Base-by-base conservation (phyloP, 2,797 vertebrate genomes). In the Galago senegalensis region DNA sequence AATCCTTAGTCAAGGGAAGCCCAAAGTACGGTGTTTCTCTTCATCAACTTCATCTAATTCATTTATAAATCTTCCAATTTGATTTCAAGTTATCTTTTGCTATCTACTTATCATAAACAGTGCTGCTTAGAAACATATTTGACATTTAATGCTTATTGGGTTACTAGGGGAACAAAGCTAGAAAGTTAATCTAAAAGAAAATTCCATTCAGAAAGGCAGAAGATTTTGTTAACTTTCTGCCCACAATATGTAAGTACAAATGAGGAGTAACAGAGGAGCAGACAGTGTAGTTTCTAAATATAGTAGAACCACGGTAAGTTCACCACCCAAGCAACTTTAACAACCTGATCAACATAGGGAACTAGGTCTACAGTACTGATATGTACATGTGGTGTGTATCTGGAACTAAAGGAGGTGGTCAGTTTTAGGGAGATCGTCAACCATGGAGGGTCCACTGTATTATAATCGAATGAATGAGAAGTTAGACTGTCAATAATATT, bases 141-240 rank as follows among this genome's bases (percentile, higher is more conserved):
- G 87, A 70, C 34, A 53, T 27, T 69, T 17, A 40, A 53, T 31
- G 25, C 13, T 85, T 60, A 46, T 49, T 29, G 37, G 17, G 7
- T 87, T 85, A 76, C 20, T 56, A 67, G 83, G 23, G n/a, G 10
- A 91, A 65, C 29, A 91, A 12, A 94, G 53, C 17, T 77, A 88
- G 25, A 29, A 58, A n/a, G 46, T 53, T 69, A 89, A 34, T 31
- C 76, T 72, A 63, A 58, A 82, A 89, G 70, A 86, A 56, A 75
- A 81, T 75, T 90, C 23, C n/a, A 61, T 67, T 46, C 21, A 79
- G 34, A 75, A 81, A 93, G 37, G 25, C 4, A 67, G 65, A 90
- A 76, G 5, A 4, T 75, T 73, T 88, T 65, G 40, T 69, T 75
- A 86, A 46, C 46, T 2, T 25, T 86, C 73, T 43, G 72, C 17